A percentile compares a stretch with the other conserved stretches of the same genome.
Conservation (phyloP, 1,140 invertebrate species). For the Zaprionus capensis region DNA sequence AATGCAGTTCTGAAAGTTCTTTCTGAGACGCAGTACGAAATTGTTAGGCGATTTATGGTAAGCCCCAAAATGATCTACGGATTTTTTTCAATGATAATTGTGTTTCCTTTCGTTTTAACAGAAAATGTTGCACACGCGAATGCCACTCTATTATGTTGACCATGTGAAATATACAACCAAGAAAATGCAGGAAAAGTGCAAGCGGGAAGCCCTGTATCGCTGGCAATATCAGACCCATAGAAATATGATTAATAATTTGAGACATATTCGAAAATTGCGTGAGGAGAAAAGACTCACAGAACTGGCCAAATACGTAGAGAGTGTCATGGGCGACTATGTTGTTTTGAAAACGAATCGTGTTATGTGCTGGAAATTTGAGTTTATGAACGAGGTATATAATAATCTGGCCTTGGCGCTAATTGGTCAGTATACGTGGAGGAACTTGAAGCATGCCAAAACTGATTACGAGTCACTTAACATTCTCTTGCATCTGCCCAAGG, state of each 20-base stretch:
- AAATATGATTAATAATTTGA: constrained; percentile 63
- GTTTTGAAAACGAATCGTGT: constrained; percentile 69
- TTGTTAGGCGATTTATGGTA: constrained; percentile 63
- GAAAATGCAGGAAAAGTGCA: constrained; percentile 46
- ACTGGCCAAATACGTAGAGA: constrained; percentile 59
- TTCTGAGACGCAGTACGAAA: constrained; percentile 61
- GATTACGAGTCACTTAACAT: constrained; percentile 12
- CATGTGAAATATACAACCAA: constrained; percentile 65
- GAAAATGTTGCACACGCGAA: constrained; percentile 80
- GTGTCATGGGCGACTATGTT: constrained; percentile 74
- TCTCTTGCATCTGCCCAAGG: constrained; percentile 53
- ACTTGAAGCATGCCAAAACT: too few relatives aligned
- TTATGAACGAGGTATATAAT: constrained; percentile 78
- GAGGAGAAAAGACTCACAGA: constrained; percentile 30
- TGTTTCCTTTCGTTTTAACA: neutral
- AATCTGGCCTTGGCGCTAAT: constrained; percentile 63
- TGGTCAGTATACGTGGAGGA: constrained; percentile 33
- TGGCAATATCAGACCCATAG: constrained; percentile 76
- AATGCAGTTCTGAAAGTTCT: constrained; percentile 34
- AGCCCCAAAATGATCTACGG: neutral
- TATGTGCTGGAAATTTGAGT: constrained; percentile 82
- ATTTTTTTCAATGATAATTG: neutral
- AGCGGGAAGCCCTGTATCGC: constrained; percentile 56
- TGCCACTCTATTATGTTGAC: constrained; percentile 63
- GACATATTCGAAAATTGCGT: constrained; percentile 51